Evolutionary conservation across 1,140 invertebrate genomes (phyloP), one percentile per base, ranked within the genome.

Genomic region (Dendrolimus punctatus): DNA sequence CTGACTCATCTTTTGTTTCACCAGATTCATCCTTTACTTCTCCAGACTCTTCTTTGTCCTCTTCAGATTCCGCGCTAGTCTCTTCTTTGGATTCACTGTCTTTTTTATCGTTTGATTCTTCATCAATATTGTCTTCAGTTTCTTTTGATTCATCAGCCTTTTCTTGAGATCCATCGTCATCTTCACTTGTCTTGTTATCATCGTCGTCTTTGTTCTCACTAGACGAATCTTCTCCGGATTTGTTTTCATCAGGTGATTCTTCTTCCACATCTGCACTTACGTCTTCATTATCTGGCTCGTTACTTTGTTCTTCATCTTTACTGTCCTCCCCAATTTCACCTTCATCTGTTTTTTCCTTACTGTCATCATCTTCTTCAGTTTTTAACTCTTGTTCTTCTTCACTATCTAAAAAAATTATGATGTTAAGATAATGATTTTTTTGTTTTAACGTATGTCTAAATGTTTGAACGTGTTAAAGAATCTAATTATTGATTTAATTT

Each of bases 141-240:
- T 80, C 71, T 53, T 66, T 53, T 54, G 74, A 76, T 53, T 87
- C 83, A 73, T 79, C 81, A 74, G 71, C 71, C 64, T 84, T 79
- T 76, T 88, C 80, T 73, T 82, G 80, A 71, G 73, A 79, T 80
- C 71, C 73, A 71, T 80, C 73, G 59, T 68, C 75, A 40, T 74
- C 73, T 53, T 80, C 79, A 51, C 79, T 71, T 58, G 70, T 61
- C 58, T 73, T 68, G 47, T 58, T 62, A 46, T 76, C 73, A 68
- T 84, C 73, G 10, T 71, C 70, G 51, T 78, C 75, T 56, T 75
- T 66, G 58, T 80, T 71, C 64, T 86, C 79, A 49, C 51, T 49
- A 23, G 23, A 23, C 23, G 23, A 1, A 23, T 23, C 23, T 23
- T 23, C 23, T 23, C 23, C 23, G 23, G 23, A 23, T 23, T 23